Percentiles rank a stretch among this genome's conserved stretches.
These are phyloP conservation scores for Elysia crispata DNA, from an alignment of 2,888 invertebrate genomes.

Conservation along the genomic window DNA sequence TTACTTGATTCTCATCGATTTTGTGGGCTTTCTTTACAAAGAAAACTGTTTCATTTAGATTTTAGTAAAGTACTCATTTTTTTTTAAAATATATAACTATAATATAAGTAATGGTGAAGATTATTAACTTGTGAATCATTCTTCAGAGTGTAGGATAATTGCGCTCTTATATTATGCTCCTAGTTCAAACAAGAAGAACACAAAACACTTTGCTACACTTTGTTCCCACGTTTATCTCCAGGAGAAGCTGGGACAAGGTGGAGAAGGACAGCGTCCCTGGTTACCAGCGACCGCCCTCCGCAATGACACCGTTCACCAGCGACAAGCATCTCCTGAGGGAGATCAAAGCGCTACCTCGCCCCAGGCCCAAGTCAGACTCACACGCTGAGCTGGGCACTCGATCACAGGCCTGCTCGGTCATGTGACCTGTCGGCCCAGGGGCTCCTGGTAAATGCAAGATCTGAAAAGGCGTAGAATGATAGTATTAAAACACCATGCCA, in stretches of 20 bases:
- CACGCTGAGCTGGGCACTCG: conserved; percentile 51
- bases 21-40: no score
- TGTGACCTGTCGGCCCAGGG: conserved; percentile 58
- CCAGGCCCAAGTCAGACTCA: conserved; percentile 68
- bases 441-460: no score
- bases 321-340: conserved; percentile 65
- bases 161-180: no score
- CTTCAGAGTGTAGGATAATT: no score
- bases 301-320: conserved; percentile 53
- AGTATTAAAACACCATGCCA: no score
- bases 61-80: conserved; percentile 1
- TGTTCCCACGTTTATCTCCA: not conserved
- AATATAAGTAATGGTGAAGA: no score
- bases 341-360: conserved; percentile 62
- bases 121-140: no score
- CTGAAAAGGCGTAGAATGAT: no score
- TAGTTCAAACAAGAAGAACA: no score
- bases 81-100: no score
- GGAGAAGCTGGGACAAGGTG: conserved; percentile 70
- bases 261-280: conserved; percentile 57
- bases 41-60: no score
- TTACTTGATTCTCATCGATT: no score
- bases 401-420: conserved; percentile 65
- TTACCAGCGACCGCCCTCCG: conserved; percentile 71
- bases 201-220: not conserved